Percentiles rank a stretch among this genome's conserved stretches.
Evolutionary conservation across 2,888 invertebrate species (phyloP).

Genomic region (Chorisops tibialis): DNA sequence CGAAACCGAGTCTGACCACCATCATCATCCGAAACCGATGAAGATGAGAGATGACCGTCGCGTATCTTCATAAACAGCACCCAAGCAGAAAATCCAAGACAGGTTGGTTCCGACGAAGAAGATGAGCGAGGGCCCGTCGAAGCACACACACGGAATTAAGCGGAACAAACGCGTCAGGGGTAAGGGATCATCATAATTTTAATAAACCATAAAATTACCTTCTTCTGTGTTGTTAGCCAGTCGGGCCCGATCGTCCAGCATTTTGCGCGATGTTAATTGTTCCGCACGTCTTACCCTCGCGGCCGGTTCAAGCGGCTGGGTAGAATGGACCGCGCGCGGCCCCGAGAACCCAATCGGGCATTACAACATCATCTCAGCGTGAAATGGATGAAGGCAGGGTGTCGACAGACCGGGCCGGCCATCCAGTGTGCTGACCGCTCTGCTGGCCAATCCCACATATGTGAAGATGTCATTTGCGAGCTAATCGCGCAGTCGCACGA

Average conservation of each 20-base stretch:
- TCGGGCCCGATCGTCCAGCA: not conserved
- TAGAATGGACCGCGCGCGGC: constrained; percentile 5
- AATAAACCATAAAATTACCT: constrained; percentile 21
- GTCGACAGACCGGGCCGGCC: not conserved
- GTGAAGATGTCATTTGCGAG: not conserved
- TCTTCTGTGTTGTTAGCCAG: not conserved
- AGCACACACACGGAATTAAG: not conserved
- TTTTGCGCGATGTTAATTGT: too few relatives aligned
- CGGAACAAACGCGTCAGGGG: constrained; percentile 5
- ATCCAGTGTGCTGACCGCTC: not conserved
- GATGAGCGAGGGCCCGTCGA: not conserved
- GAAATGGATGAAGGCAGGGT: not conserved
- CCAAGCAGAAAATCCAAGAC: constrained; percentile 19
- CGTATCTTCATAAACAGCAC: constrained; percentile 1
- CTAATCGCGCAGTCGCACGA: too few relatives aligned
- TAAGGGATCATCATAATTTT: constrained; percentile 10
- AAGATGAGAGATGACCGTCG: not conserved
- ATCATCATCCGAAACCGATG: not conserved
- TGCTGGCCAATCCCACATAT: not conserved
- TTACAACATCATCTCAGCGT: not conserved
- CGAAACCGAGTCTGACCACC: not conserved
- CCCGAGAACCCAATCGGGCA: not conserved
- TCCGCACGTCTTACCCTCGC: constrained; percentile 3
- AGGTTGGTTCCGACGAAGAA: not conserved
- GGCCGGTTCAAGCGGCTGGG: constrained; percentile 3